Base-by-base conservation (phyloP, 2,888 invertebrate genomes). In the Andrena bucephala region DNA sequence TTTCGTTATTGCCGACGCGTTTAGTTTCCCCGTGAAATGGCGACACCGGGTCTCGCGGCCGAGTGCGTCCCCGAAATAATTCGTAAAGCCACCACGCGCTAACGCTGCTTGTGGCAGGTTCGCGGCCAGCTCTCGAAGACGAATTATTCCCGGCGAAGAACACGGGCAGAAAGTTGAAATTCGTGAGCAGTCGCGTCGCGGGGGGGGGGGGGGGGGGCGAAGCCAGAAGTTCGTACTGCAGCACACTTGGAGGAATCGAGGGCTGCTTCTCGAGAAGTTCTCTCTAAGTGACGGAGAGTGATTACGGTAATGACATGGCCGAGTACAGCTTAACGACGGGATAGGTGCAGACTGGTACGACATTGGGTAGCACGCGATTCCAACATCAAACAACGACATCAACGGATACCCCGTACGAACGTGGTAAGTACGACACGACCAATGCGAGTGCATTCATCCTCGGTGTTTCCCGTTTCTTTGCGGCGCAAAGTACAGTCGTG, bases 271-370 rank as follows among this genome's bases (percentile, higher is more conserved):
- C 68, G 76, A 85, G 81, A 80, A 80, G 86, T 74, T 70, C 60
- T 79, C 83, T 80, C 83, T 87, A 83, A 92, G 89, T 90, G 92
- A 91, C 91, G 89, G 89, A 89, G 90, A 92, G 89, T 91, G 90
- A 92, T 92, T 92, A 91, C 91, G 90, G 88, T 92, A 92, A 92
- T 91, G 91, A 91, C 88, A 89, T 84, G 76, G 70, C 71, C 70
- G 83, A 76, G 84, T 86, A 78, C 54, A 79, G 73, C 73, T 83
- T 82, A 84, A 87, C 85, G 85, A 83, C 77, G 77, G 81, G 80
- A 85, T 87, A 90, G 91, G 91, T 90, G 91, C 91, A 90, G 91
- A 90, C 91, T 91, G 92, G 92, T 91, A 92, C 92, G 89, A 91
- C 85, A 89, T 88, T 84, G 84, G 57, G 82, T 77, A 79, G 88